These are phyloP conservation scores for Prunella strophiata DNA, from an alignment of 2,797 vertebrate genomes.

Conservation along the genomic window DNA sequence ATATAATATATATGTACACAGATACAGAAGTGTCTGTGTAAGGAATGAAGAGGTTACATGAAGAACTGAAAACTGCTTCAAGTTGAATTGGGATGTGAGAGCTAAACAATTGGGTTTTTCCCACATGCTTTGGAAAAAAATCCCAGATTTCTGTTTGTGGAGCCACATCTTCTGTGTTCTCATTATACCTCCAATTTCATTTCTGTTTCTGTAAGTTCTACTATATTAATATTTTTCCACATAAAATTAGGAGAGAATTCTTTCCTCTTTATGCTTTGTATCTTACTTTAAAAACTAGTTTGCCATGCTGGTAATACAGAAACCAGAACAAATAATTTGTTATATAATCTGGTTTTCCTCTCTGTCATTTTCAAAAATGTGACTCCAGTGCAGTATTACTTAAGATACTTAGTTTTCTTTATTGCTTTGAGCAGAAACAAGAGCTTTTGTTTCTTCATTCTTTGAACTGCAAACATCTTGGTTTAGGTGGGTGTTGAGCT, in stretches of 20 bases:
- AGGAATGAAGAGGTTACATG: neutral
- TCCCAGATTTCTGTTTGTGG: neutral
- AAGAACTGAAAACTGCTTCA: neutral
- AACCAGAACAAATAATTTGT: neutral
- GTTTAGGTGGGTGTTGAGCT: slow-evolving; percentile 80
- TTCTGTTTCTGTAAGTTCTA: neutral
- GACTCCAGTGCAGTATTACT: neutral
- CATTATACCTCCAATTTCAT: neutral
- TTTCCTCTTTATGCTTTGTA: neutral
- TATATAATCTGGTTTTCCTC: neutral
- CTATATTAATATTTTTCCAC: neutral
- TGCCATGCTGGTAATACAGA: neutral
- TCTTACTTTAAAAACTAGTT: neutral
- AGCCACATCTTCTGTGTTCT: neutral
- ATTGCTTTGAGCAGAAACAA: neutral
- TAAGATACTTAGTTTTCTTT: neutral
- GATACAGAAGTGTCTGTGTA: neutral
- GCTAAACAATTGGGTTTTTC: neutral
- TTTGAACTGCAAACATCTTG: neutral
- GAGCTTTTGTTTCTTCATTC: neutral
- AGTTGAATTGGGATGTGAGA: neutral
- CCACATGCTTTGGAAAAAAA: neutral
- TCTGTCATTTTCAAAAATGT: neutral
- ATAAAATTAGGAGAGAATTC: neutral
- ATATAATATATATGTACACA: neutral